Conservation (phyloP, 2,113 vertebrate species). For the Limnothrissa miodon region DNA sequence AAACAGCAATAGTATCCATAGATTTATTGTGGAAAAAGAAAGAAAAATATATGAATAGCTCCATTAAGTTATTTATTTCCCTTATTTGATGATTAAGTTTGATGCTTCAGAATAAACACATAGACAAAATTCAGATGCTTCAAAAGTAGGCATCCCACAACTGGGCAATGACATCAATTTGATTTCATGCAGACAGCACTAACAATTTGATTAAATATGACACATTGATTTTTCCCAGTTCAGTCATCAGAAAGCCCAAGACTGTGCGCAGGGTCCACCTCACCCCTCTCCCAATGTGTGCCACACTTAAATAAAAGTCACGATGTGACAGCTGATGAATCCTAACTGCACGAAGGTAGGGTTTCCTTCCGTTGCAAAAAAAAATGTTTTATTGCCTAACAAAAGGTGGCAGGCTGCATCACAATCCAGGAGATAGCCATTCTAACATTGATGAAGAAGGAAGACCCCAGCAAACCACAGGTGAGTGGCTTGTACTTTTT, state of each 20-base stretch:
- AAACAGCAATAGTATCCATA: not conserved
- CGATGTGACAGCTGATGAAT: slow-evolving; percentile 39
- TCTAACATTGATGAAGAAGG: not conserved
- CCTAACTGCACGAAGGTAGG: slow-evolving; percentile 23
- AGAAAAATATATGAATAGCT: not conserved
- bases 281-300: slow-evolving; percentile 14
- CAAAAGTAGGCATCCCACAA: not conserved
- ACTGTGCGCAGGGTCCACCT: not conserved
- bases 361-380: slow-evolving; percentile 28
- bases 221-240: not conserved
- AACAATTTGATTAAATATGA: not conserved
- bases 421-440: slow-evolving; percentile 25
- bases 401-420: slow-evolving; percentile 32
- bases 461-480: slow-evolving; percentile 25
- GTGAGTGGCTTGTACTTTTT: slow-evolving; percentile 32
- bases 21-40: not conserved
- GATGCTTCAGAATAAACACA: not conserved
- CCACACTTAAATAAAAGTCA: slow-evolving; percentile 44
- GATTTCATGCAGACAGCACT: too few relatives aligned
- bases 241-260: not conserved
- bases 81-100: not conserved
- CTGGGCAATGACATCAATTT: too few relatives aligned
- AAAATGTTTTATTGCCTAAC: slow-evolving; percentile 32
- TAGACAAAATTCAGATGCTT: not conserved
- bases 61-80: too few relatives aligned